phyloP scores from a whole-genome alignment of 2,888 invertebrate species.

The Epistrophe eligans region DNA sequence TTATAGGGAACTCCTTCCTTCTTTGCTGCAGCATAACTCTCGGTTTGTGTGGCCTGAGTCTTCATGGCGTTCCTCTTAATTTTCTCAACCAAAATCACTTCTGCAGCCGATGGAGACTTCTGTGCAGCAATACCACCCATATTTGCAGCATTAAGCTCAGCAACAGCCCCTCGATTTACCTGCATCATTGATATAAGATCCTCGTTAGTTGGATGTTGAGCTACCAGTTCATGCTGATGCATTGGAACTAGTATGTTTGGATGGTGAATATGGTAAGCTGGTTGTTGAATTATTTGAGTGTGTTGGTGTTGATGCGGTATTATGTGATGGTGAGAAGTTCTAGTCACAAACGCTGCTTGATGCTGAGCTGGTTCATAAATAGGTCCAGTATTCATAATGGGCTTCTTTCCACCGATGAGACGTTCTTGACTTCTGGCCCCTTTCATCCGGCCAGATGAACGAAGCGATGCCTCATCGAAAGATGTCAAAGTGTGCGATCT shows the following conservation, averaged over 20 bases:
- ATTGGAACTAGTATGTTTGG: conserved; percentile 69
- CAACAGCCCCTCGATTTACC: conserved; percentile 42
- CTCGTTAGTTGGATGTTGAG: conserved; percentile 76
- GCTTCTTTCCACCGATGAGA: conserved; percentile 90
- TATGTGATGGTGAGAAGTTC: conserved; percentile 76
- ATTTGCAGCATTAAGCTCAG: conserved; percentile 38
- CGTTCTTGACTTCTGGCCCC: conserved; percentile 88
- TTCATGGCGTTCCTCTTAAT: conserved; percentile 93
- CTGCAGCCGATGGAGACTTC: conserved; percentile 80
- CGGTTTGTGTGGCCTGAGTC: conserved; percentile 97
- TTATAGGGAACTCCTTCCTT: conserved; percentile 89
- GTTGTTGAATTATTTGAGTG: conserved; percentile 76
- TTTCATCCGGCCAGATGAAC: conserved; percentile 84
- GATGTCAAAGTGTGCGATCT: conserved; percentile 94
- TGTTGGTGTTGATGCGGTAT: conserved; percentile 77
- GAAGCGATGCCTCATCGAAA: conserved; percentile 88
- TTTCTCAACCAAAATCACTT: conserved; percentile 87
- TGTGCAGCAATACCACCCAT: conserved; percentile 65
- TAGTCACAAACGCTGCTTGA: conserved; percentile 77
- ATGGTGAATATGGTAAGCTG: conserved; percentile 73
- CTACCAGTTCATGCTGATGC: conserved; percentile 79
- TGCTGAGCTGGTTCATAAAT: conserved; percentile 79
- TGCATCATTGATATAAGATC: conserved; percentile 69
- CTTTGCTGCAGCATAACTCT: conserved; percentile 87
- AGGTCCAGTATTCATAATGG: conserved; percentile 82